Conservation (phyloP, 2,888 invertebrate genomes). For the Orchesella flavescens region DNA sequence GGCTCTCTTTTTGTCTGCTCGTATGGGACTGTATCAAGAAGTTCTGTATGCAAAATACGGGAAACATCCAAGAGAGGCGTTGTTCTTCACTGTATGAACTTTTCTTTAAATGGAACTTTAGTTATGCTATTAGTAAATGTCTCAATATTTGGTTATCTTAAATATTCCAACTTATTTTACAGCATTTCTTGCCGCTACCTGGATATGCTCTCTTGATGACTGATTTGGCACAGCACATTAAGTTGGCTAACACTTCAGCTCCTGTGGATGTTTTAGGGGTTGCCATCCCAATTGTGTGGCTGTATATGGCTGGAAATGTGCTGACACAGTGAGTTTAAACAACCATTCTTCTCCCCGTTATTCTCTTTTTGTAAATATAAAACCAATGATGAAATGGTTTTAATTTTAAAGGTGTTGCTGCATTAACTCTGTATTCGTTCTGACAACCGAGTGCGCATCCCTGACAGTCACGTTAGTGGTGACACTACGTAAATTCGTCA, state of each 20-base stretch:
- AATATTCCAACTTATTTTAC: slow-evolving; percentile 73
- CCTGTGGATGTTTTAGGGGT: slow-evolving; percentile 78
- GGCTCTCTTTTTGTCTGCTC: slow-evolving; percentile 92
- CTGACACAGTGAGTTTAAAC: slow-evolving; percentile 86
- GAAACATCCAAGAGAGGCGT: slow-evolving; percentile 91
- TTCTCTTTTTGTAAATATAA: too few species aligned
- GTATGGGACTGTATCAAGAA: slow-evolving; percentile 97
- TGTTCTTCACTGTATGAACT: slow-evolving; percentile 85
- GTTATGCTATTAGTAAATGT: slow-evolving; percentile 5
- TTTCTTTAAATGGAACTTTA: not conserved
- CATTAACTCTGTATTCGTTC: slow-evolving; percentile 93
- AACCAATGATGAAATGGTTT: too few species aligned
- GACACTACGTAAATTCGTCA: slow-evolving; percentile 95
- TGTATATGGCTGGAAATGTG: slow-evolving; percentile 87
- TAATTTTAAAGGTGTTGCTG: slow-evolving; percentile 81
- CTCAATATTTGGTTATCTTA: too few species aligned
- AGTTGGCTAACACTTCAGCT: slow-evolving; percentile 82
- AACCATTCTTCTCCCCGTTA: too few species aligned
- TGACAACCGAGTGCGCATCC: slow-evolving; percentile 95
- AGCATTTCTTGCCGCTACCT: slow-evolving; percentile 92
- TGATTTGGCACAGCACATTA: slow-evolving; percentile 85
- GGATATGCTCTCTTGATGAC: slow-evolving; percentile 86
- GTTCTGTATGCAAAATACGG: slow-evolving; percentile 87
- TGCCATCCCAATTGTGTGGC: slow-evolving; percentile 82
- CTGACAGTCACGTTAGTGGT: slow-evolving; percentile 96